Percentiles rank a stretch among this genome's conserved stretches.
Evolutionary conservation across 2,888 invertebrate species (phyloP).

Genomic region (Ceramica pisi): DNA sequence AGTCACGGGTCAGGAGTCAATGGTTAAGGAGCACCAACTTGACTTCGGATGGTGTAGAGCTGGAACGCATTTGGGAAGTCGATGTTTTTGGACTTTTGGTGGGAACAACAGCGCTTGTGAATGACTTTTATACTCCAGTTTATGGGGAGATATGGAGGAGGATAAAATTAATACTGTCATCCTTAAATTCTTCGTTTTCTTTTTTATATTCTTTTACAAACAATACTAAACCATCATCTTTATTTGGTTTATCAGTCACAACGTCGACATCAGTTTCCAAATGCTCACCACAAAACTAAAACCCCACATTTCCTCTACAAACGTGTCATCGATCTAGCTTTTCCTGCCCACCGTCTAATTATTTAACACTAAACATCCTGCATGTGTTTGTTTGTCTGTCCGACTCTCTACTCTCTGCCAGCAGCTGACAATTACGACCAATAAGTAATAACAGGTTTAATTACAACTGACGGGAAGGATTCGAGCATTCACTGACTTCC

Average conservation of each 20-base stretch:
- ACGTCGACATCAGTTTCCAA: not conserved
- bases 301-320: slow-evolving; percentile 2
- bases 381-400: slow-evolving; percentile 30
- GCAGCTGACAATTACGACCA: slow-evolving; percentile 77
- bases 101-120: not conserved
- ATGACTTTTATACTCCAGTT: not conserved
- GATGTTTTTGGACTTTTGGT: not conserved
- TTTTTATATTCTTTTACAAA: not conserved
- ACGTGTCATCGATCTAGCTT: slow-evolving; percentile 19
- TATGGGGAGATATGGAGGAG: not conserved
- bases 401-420: slow-evolving; percentile 65
- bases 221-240: not conserved
- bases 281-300: not conserved
- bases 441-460: slow-evolving; percentile 76
- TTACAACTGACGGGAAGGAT: slow-evolving; percentile 68
- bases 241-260: not conserved
- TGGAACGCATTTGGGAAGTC: not conserved
- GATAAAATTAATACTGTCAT: not conserved
- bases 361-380: slow-evolving; percentile 47
- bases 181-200: not conserved
- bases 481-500: slow-evolving; percentile 51
- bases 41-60: slow-evolving; percentile 25
- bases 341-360: slow-evolving; percentile 25
- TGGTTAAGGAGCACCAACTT: slow-evolving; percentile 49
- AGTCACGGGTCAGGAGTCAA: slow-evolving; percentile 80